Percentiles rank a stretch among this genome's conserved stretches.
These are phyloP conservation scores for Pyrochroa serraticornis DNA, from an alignment of 2,888 invertebrate genomes.

Conservation along the genomic window DNA sequence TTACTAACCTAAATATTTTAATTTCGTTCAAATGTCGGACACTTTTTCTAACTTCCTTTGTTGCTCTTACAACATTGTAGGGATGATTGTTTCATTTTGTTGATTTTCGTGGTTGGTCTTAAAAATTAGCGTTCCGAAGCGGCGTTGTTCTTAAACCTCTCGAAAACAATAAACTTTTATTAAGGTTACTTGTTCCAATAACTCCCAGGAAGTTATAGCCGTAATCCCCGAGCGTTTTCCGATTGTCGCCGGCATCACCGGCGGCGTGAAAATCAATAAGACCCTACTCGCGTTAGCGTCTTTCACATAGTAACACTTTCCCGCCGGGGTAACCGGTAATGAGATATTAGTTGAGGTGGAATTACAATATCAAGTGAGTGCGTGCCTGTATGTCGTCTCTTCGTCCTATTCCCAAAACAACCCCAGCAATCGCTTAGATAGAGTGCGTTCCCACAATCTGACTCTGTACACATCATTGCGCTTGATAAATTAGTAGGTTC, in stretches of 20 bases:
- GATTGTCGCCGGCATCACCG: slow-evolving; percentile 25
- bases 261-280: slow-evolving; percentile 22
- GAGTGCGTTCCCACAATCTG: slow-evolving; percentile 36
- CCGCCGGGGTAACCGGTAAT: slow-evolving; percentile 9
- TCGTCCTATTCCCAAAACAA: no score
- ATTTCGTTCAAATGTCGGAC: no score
- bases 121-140: slow-evolving; percentile 1
- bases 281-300: slow-evolving; percentile 4
- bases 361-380: slow-evolving; percentile 2
- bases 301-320: slow-evolving; percentile 20
- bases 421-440: slow-evolving; percentile 29
- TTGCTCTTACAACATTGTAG: no score
- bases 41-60: no score
- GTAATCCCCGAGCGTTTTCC: slow-evolving; percentile 25
- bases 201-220: slow-evolving; percentile 23
- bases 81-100: no score
- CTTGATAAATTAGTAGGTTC: slow-evolving; percentile 47
- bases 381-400: slow-evolving; percentile 8
- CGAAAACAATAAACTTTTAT: slow-evolving; percentile 31
- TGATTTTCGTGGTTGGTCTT: background rate
- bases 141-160: slow-evolving; percentile 8
- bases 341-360: slow-evolving; percentile 16
- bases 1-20: no score
- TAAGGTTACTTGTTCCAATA: slow-evolving; percentile 27
- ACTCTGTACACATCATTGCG: slow-evolving; percentile 44